Evolutionary conservation across 2,113 vertebrate genomes (phyloP).

Genomic region (Atractosteus spatula): DNA sequence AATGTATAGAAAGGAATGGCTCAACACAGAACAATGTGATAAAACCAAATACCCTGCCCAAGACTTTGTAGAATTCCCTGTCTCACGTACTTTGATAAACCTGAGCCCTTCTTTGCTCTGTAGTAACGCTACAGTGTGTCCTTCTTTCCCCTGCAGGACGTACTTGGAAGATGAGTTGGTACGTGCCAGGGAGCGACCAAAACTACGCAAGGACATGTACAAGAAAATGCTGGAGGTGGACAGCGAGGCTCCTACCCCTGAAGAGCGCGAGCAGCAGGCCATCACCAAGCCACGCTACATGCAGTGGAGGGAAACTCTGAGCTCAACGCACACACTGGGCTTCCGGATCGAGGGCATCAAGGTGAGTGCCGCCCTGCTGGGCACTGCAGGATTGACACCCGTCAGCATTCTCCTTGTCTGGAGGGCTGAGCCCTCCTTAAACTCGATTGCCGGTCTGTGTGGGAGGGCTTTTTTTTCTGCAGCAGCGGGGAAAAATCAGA

Average conservation of each 20-base stretch:
- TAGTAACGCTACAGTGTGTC: not conserved
- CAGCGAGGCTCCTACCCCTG: conserved; percentile 76
- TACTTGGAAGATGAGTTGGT: conserved; percentile 94
- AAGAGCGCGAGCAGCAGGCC: conserved; percentile 78
- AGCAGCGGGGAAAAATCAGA: no score
- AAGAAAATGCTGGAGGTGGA: conserved; percentile 96
- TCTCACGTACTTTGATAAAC: no score
- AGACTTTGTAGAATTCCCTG: no score
- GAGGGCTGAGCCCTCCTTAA: not conserved
- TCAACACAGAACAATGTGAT: no score
- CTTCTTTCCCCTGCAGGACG: conserved; percentile 68
- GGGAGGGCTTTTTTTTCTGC: no score
- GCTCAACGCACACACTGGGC: conserved; percentile 90
- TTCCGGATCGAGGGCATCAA: conserved; percentile 97
- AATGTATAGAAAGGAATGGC: no score
- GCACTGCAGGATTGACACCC: no score
- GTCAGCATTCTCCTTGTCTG: no score
- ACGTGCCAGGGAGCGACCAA: conserved; percentile 87
- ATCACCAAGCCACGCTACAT: conserved; percentile 96
- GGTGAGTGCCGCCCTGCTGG: conserved; percentile 54
- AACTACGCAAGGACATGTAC: conserved; percentile 91
- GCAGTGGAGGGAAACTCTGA: conserved; percentile 97
- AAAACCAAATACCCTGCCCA: no score
- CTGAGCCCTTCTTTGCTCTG: not conserved
- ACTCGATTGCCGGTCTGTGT: no score